Evolutionary conservation across 2,113 vertebrate species (phyloP).

Genomic region (Atractosteus spatula): DNA sequence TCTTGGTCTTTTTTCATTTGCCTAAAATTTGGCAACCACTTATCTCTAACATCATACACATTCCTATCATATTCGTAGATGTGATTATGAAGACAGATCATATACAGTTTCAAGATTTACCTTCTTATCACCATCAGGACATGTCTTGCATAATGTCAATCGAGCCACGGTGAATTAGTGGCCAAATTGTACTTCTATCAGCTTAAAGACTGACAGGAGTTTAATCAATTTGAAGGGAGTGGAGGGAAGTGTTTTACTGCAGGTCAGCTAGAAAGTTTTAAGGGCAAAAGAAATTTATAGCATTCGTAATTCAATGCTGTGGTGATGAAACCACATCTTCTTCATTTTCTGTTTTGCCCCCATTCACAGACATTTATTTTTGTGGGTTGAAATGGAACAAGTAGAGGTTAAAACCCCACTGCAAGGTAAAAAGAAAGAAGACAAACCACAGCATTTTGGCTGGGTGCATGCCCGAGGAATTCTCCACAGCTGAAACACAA

Average conservation of each 20-base stretch:
- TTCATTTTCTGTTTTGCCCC: constrained; percentile 53
- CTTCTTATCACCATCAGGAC: neutral
- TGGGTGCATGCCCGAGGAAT: too few relatives aligned
- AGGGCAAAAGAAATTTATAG: too few relatives aligned
- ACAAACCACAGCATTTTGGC: too few relatives aligned
- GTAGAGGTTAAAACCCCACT: constrained; percentile 55
- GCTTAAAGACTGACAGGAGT: too few relatives aligned
- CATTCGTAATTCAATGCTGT: constrained; percentile 35
- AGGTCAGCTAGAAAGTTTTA: too few relatives aligned
- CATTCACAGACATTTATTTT: too few relatives aligned
- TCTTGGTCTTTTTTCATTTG: neutral
- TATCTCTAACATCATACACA: neutral
- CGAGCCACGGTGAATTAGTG: neutral
- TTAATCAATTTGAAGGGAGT: too few relatives aligned
- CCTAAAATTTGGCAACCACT: neutral
- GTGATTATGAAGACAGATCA: neutral
- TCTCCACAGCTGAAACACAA: too few relatives aligned
- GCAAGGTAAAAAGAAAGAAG: too few relatives aligned
- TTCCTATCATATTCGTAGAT: neutral
- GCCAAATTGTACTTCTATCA: too few relatives aligned
- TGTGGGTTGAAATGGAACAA: constrained; percentile 27
- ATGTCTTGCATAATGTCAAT: neutral
- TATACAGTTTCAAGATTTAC: neutral
- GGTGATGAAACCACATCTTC: constrained; percentile 58
- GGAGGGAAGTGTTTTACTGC: too few relatives aligned